phyloP scores from a whole-genome alignment of 2,888 invertebrate species.

The Bellardia pandia region DNA sequence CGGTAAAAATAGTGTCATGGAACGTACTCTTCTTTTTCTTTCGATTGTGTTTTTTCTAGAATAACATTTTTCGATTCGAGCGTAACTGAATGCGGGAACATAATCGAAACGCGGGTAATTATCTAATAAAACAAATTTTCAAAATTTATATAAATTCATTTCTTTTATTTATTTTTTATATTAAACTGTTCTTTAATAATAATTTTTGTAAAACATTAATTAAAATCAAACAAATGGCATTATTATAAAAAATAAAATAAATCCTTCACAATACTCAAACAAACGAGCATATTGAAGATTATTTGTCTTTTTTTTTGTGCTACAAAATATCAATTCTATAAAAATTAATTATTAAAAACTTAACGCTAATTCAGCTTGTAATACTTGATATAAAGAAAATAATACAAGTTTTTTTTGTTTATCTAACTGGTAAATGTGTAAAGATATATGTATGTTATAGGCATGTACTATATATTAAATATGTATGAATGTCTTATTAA shows the following conservation, averaged over 20 bases:
- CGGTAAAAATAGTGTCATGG: no score
- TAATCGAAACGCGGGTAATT: no score
- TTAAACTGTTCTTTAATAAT: constrained; percentile 4
- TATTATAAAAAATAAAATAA: constrained; percentile 36
- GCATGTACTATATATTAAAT: background rate
- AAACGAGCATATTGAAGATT: background rate
- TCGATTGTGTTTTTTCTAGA: no score
- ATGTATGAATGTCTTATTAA: background rate
- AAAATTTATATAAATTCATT: constrained; percentile 17
- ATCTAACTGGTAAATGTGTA: constrained; percentile 23
- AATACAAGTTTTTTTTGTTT: constrained; percentile 43
- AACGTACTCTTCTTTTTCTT: no score
- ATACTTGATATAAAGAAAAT: constrained; percentile 26
- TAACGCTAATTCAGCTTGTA: constrained; percentile 35
- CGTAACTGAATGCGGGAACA: no score
- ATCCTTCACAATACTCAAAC: constrained; percentile 18
- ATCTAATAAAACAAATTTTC: background rate
- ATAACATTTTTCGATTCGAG: no score
- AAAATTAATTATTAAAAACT: constrained; percentile 31
- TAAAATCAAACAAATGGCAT: constrained; percentile 55
- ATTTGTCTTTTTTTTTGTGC: constrained; percentile 15
- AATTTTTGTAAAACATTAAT: constrained; percentile 42
- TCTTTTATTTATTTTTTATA: constrained; percentile 22
- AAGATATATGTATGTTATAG: constrained; percentile 1
- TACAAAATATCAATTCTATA: constrained; percentile 18